Base-by-base conservation (phyloP, 2,888 invertebrate genomes). In the Tetragonula carbonaria region DNA sequence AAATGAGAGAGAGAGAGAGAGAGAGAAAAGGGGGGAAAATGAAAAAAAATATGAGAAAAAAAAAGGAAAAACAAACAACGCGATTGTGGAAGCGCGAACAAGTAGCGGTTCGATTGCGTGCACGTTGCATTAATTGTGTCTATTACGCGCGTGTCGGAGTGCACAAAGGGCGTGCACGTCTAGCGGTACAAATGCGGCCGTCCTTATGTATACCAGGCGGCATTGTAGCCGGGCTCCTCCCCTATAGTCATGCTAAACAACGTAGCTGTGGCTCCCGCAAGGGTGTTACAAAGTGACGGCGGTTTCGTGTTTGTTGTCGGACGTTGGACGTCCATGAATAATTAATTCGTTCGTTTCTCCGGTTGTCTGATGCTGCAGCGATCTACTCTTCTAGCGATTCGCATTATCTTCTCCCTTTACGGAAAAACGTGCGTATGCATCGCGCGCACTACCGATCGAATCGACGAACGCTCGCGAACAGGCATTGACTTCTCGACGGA, bases 261-360 rank as follows among this genome's bases (percentile, higher is more conserved):
- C 68, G 72, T 57, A 59, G 65, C 74, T 72, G 63, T 57, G 45
- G 53, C 18, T 18, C 65, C 72, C 76, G 78, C 77, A 51, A 70
- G 33, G 83, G 70, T 83, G 86, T 85, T 85, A 82, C 88, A 88
- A 91, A 92, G 92, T 92, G 92, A 92, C 88, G 91, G 84, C 84
- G 86, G 83, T 70, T 70, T 87, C 84, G 89, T 87, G 87, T 90
- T 90, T 76, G 88, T 81, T 83, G 85, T 89, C 90, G 91, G 91
- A 90, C 91, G 90, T 87, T 84, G 91, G 92, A 90, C 91, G 90
- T 90, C 92, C 90, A 93, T 93, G 93, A 93, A 93, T 93, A 93
- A 93, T 93, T 93, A 93, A 93, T 93, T 90, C 87, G 88, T 90
- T 90, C 90, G 90, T 92, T 91, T 91, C 89, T 76, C 84, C 63